phyloP scores from a whole-genome alignment of 2,113 vertebrate genomes.

The Chaetura pelagica region DNA sequence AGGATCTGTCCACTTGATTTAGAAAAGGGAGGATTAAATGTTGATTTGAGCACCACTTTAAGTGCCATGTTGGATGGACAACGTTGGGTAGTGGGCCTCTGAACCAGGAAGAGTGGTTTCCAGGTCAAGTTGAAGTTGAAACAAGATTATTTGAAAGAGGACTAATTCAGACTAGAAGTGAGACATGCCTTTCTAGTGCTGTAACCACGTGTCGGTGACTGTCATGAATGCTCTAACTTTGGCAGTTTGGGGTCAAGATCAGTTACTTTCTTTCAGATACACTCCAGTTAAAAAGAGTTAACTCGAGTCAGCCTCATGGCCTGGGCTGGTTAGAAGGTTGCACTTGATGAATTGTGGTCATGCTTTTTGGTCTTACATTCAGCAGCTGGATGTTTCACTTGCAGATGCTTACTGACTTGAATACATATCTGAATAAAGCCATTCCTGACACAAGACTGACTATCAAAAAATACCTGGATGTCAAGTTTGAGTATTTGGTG shows the following conservation, averaged over 20 bases:
- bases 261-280: not conserved
- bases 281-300: not conserved
- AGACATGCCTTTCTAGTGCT: not conserved
- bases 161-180: not conserved
- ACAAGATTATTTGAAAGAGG: not conserved
- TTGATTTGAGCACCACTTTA: not conserved
- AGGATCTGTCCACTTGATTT: not conserved
- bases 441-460: slow-evolving; percentile 97
- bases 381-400: not conserved
- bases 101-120: not conserved
- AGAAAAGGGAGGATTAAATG: not conserved
- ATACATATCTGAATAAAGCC: slow-evolving; percentile 96
- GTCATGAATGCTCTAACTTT: not conserved
- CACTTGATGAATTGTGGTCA: not conserved
- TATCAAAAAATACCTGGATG: slow-evolving; percentile 97
- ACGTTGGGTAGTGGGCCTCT: not conserved
- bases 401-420: slow-evolving; percentile 98
- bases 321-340: not conserved
- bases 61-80: not conserved
- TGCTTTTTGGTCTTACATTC: not conserved
- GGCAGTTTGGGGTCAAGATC: not conserved
- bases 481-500: slow-evolving; percentile 98
- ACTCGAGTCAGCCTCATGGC: not conserved
- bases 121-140: not conserved
- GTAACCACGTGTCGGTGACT: not conserved